Percentiles rank a stretch among this genome's conserved stretches.
Conservation (phyloP, 2,113 vertebrate species). For the Callionymus lyra region DNA sequence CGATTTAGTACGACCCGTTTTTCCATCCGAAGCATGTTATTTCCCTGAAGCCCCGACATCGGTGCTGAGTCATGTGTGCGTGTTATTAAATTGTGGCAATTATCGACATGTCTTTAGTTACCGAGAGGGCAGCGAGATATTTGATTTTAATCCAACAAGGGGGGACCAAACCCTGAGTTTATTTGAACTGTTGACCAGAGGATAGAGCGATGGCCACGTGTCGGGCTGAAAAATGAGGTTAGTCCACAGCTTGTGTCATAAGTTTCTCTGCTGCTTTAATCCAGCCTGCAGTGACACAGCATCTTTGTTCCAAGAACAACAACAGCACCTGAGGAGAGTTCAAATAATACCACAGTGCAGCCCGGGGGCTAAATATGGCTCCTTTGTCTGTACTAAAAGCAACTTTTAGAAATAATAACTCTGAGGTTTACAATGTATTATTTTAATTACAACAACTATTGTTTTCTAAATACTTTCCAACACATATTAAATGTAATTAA, state of each 20-base stretch:
- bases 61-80: constrained; percentile 48
- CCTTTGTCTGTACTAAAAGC: too few relatives aligned
- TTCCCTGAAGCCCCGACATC: constrained; percentile 33
- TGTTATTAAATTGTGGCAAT: constrained; percentile 40
- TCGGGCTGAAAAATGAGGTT: neutral
- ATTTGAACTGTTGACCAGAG: constrained; percentile 15
- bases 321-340: too few relatives aligned
- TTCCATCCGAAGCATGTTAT: constrained; percentile 26
- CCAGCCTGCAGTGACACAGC: constrained; percentile 8
- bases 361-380: too few relatives aligned
- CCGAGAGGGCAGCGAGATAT: constrained; percentile 15
- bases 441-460: too few relatives aligned
- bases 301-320: constrained; percentile 12
- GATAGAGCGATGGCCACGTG: neutral
- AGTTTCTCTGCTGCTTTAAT: neutral
- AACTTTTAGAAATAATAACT: too few relatives aligned
- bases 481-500: too few relatives aligned
- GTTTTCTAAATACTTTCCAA: too few relatives aligned
- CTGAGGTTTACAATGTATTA: too few relatives aligned
- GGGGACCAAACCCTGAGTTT: constrained; percentile 13
- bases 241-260: neutral
- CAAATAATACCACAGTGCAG: too few relatives aligned
- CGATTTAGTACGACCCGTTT: too few relatives aligned
- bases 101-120: constrained; percentile 14
- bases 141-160: constrained; percentile 22